Conservation (phyloP, 2,888 invertebrate species). For the Operophtera brumata region DNA sequence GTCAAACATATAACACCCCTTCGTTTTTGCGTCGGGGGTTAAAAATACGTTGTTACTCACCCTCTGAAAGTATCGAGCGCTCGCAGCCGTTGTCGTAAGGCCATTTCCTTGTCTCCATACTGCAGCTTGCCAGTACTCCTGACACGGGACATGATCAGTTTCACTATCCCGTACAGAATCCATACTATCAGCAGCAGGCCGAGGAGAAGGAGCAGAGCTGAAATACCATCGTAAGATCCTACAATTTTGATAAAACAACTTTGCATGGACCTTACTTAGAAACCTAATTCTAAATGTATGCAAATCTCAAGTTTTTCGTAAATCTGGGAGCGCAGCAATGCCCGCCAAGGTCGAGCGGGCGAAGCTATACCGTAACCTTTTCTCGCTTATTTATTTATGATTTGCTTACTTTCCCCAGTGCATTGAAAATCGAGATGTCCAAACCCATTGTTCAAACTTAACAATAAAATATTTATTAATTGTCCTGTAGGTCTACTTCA, state of each 20-base stretch:
- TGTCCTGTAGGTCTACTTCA: background rate
- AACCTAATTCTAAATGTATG: no score
- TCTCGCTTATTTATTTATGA: no score
- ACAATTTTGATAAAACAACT: background rate
- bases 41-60: conserved; percentile 62
- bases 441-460: background rate
- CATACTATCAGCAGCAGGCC: conserved; percentile 58
- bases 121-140: conserved; percentile 68
- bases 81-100: conserved; percentile 70
- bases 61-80: conserved; percentile 91
- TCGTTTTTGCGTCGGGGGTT: no score
- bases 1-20: no score
- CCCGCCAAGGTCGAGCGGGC: no score
- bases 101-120: conserved; percentile 74
- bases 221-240: conserved; percentile 7
- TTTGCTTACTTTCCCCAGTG: no score
- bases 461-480: background rate
- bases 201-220: conserved; percentile 65
- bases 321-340: no score
- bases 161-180: conserved; percentile 64
- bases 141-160: conserved; percentile 67
- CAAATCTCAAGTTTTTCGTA: no score
- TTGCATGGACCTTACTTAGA: no score
- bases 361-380: no score
- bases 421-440: background rate